A percentile compares a stretch with the other conserved stretches of the same genome.
Conservation (phyloP, 2,797 vertebrate species). For the Glossophaga mutica region DNA sequence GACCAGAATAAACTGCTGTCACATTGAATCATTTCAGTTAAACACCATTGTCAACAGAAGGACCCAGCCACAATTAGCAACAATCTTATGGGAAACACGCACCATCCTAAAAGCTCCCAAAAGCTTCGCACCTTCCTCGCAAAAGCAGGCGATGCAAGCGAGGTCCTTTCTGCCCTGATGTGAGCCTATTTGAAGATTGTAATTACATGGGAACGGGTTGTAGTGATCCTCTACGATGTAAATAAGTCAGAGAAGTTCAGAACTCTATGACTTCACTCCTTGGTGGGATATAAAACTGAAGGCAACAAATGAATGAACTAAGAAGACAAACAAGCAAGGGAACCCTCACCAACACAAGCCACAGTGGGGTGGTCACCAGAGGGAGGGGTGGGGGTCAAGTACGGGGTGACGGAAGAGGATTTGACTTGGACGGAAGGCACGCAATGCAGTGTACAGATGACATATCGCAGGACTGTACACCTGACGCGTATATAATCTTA, state of each 20-base stretch:
- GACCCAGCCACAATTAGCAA: background rate
- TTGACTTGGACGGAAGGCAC: background rate
- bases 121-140: background rate
- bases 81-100: background rate
- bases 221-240: background rate
- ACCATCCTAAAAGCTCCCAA: background rate
- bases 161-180: background rate
- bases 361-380: background rate
- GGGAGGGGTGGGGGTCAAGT: background rate
- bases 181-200: background rate
- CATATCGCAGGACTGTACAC: background rate
- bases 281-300: background rate
- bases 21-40: background rate
- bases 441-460: background rate
- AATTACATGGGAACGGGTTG: background rate
- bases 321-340: background rate
- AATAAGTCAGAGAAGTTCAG: background rate
- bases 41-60: background rate
- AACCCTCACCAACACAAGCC: background rate
- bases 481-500: background rate
- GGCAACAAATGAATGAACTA: background rate
- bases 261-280: background rate
- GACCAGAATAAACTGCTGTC: background rate
- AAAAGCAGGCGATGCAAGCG: background rate
- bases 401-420: background rate